Conservation (phyloP, 1,140 invertebrate species). For the Capitella teleta region DNA sequence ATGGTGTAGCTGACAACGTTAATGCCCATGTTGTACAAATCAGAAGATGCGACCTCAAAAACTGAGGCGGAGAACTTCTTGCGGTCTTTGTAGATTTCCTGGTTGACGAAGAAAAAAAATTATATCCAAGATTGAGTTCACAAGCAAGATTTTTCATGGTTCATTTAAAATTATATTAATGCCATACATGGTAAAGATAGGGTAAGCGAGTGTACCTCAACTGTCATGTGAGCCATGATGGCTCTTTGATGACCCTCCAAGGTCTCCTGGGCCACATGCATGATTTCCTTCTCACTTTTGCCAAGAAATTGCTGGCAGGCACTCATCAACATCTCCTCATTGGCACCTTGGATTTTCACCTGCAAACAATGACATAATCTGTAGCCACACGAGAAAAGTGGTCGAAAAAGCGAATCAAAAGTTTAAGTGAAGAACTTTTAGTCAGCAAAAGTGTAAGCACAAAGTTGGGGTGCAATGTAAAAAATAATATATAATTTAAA, state of each 20-base stretch:
- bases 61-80: conserved; percentile 95
- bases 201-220: conserved; percentile 59
- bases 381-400: too few relatives aligned
- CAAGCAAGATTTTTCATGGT: too few relatives aligned
- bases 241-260: conserved; percentile 93
- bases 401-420: too few relatives aligned
- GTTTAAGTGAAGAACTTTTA: too few relatives aligned
- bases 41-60: conserved; percentile 59
- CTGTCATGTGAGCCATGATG: conserved; percentile 98
- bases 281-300: conserved; percentile 78
- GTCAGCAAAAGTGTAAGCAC: too few relatives aligned
- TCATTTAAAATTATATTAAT: too few relatives aligned
- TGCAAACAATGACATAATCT: too few relatives aligned
- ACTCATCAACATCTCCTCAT: conserved; percentile 85
- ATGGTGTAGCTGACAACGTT: conserved; percentile 95
- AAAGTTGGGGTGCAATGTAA: too few relatives aligned
- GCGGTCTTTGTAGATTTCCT: conserved; percentile 94
- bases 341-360: conserved; percentile 95
- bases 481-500: too few relatives aligned
- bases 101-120: too few relatives aligned
- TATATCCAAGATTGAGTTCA: too few relatives aligned
- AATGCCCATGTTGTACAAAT: conserved; percentile 95
- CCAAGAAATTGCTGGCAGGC: conserved; percentile 95
- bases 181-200: conserved; percentile 20
- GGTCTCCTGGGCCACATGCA: conserved; percentile 85